Evolutionary conservation across 2,797 vertebrate genomes (phyloP), one percentile per base, ranked within the genome.

Genomic region (Peromyscus aztecus): DNA sequence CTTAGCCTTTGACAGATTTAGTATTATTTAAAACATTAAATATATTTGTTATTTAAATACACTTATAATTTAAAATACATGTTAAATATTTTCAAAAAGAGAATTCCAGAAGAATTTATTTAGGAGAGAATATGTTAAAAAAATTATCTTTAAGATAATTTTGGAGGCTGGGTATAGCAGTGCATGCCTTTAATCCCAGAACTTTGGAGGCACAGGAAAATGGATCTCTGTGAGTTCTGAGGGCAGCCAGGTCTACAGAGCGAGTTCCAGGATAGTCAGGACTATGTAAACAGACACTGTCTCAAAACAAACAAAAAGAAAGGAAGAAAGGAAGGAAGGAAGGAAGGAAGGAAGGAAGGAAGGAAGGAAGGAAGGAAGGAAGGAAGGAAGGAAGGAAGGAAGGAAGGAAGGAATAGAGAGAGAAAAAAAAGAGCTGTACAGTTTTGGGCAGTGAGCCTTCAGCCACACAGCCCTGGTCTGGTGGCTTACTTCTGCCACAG

Each of bases 11-110:
- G 86, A 91, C 17, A 86, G 69, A 52, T 83, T 63, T 83, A 49
- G 7, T 75, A 65, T 76, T 93, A 84, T 96, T 94, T 82, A 82
- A 97, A 83, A 69, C 81, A 85, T 67, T 31, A 88, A 31, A 73
- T 31, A 57, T 71, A 83, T 57, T 78, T 13, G 71, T 57, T 73
- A 90, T 49, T 67, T 31, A 86, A 95, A 69, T 75, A 34, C 37
- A 43, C 57, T 43, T 59, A 71, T 71, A 71, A 67, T 92, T 57
- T 78, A 65, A 82, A 89, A 84, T 57, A 83, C 63, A 73, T 55
- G 46, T 40, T 75, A 40, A 90, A 55, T 61, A 80, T 40, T 87
- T 81, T 78, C 16, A 89, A 73, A 94, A 77, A 92, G 43, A 89
- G n/a, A 31, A 89, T 94, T 94, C 75, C 6, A 87, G 31, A 94